phyloP scores from a whole-genome alignment of 2,113 vertebrate genomes.

The Seriola quinqueradiata region DNA sequence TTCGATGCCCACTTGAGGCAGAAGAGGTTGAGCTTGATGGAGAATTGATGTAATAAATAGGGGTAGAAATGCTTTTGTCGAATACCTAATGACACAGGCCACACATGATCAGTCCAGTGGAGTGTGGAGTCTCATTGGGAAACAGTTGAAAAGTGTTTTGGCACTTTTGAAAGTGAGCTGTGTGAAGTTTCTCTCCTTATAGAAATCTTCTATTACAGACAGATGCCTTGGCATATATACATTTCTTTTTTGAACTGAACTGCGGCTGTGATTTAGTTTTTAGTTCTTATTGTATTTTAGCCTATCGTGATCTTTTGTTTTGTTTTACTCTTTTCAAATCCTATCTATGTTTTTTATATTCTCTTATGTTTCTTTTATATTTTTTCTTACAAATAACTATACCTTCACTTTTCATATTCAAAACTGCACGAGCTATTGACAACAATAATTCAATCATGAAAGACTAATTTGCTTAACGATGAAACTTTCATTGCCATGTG shows the following conservation, averaged over 20 bases:
- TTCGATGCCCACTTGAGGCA: slow-evolving; percentile 24
- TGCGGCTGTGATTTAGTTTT: too few species aligned
- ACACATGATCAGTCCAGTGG: neutral
- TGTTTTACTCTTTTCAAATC: too few species aligned
- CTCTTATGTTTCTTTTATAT: neutral
- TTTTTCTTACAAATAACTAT: neutral
- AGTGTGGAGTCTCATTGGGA: neutral
- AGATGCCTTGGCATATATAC: neutral
- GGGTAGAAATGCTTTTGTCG: slow-evolving; percentile 36
- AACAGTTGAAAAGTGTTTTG: neutral
- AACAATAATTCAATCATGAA: too few species aligned
- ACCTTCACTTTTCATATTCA: too few species aligned
- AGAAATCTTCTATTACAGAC: neutral
- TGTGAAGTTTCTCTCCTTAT: neutral
- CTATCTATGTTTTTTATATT: too few species aligned
- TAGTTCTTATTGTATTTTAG: too few species aligned
- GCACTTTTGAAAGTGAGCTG: neutral
- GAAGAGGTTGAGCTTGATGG: slow-evolving; percentile 21
- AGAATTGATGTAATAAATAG: slow-evolving; percentile 50
- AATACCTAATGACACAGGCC: slow-evolving; percentile 25
- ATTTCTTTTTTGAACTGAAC: neutral
- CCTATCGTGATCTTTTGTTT: too few species aligned
- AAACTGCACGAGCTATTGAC: too few species aligned
- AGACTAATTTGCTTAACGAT: too few species aligned
- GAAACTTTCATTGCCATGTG: too few species aligned